Evolutionary conservation across 2,888 invertebrate genomes (phyloP), one percentile per base, ranked within the genome.

Genomic region (Ypsolopha scabrella): DNA sequence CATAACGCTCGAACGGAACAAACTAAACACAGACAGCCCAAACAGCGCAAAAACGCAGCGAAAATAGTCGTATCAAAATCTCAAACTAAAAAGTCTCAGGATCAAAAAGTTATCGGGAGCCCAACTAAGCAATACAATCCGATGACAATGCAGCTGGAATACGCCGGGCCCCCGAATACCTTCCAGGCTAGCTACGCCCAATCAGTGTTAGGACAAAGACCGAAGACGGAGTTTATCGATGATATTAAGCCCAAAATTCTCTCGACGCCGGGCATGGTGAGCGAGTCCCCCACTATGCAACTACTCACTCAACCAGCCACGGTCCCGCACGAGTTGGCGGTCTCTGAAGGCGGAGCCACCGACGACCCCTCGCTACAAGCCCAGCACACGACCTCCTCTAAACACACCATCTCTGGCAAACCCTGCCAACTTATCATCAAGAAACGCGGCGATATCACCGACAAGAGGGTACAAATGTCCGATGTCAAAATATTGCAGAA

Each of bases 171-270:
- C 0, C 83, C 83, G 6, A 78, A 77, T 53, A 75, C 80, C 10
- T 87, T 86, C 63, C 87, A 87, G 63, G 85, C 86, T 9, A 83
- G 73, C 55, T 87, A 86, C 58, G 82, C 86, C 48, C 83, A 87
- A 60, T 73, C 86, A 14, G 63, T 83, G 54, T 61, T 83, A 57
- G 77, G 76, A 35, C 24, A 24, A 4, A 24, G 24, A 4, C 4
- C 24, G 24, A 24, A 24, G 33, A 78, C 78, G 43, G 60, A 74
- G 24, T 24, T 24, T 24, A 24, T 24, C 24, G 24, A 24, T 24
- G 24, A 24, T 4, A 24, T 24, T 24, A 82, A 78, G 57, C 61
- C 72, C 3, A 80, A 77, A 61, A 65, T 68, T n/a, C 57, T 74
- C 24, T 24, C 24, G 52, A 64, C 75, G 2, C 72, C 80, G 1